Base-by-base conservation (phyloP, 1,140 invertebrate genomes). In the Philotrypesis tridentata region DNA sequence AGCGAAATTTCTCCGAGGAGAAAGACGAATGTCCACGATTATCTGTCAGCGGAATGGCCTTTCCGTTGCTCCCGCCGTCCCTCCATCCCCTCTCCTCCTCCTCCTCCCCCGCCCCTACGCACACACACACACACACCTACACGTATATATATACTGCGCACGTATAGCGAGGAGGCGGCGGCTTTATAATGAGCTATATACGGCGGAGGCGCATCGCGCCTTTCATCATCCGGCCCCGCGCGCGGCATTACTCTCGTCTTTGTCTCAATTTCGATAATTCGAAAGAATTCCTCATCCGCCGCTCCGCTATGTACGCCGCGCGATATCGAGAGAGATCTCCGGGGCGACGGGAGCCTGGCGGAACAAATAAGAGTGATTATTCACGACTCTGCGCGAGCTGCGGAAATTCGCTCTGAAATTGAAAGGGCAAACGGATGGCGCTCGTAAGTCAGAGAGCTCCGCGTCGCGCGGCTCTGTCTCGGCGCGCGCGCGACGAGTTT, bases 21-120 rank as follows among this genome's bases (percentile, higher is more conserved):
- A 74, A 83, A 83, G 77, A 80, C 63, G 63, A 78, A 83, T 79
- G 73, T 82, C 81, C 75, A 71, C 75, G 65, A 79, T 80, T 80
- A 79, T 79, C 78, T 72, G 75, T 73, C 74, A 68, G 79, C 79
- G 23, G 25, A 81, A 81, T 81, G 29, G 79, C 79, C 79, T 68
- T 55, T 61, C 55, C 65, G 23, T 14, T 33, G 61, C 27, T 43
- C 1, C n/a, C 33, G 33, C 43, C 25, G 60, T 60, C 29, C 43
- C 60, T 11, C 43, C 25, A 74, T 60, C 29, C 43, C 60, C n/a
- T n/a, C 29, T 4, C 23, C 63, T 23, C 40, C 48, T 21, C 43
- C 29, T 55, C 29, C 11, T 61, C 23, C 4, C 12, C 9, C 67
- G 11, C 1, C n/a, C n/a, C n/a, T n/a, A n/a, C n/a, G n/a, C n/a